Percentiles rank a stretch among this genome's conserved stretches.
phyloP scores from a whole-genome alignment of 2,797 vertebrate species.

The Pelobates cultripes region DNA sequence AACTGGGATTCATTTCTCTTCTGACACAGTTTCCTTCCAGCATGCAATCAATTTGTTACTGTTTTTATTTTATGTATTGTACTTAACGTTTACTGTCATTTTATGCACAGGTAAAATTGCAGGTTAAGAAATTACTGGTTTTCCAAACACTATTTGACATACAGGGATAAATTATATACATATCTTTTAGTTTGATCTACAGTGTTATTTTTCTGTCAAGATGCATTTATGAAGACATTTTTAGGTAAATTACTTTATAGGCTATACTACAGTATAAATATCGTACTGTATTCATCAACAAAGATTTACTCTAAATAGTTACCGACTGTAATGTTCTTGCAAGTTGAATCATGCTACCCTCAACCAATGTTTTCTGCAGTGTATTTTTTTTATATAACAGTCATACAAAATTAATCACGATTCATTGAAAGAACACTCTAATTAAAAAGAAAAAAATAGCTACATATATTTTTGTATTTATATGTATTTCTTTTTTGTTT shows the following conservation, averaged over 20 bases:
- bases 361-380: no score
- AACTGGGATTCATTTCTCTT: conserved; percentile 8
- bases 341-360: not conserved
- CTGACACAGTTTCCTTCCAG: conserved; percentile 15
- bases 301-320: conserved; percentile 1
- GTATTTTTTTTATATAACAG: no score
- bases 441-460: no score
- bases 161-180: conserved; percentile 47
- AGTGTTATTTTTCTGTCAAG: conserved; percentile 54
- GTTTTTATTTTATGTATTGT: conserved; percentile 42
- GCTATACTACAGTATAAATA: conserved; percentile 28
- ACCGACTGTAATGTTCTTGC: not conserved
- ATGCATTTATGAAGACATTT: conserved; percentile 37
- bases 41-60: conserved; percentile 32
- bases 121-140: conserved; percentile 49
- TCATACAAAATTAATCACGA: no score
- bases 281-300: conserved; percentile 5
- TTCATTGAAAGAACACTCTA: no score
- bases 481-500: no score
- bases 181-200: conserved; percentile 16
- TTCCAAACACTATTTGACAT: conserved; percentile 22
- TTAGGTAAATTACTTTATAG: conserved; percentile 33
- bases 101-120: conserved; percentile 50
- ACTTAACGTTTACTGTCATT: conserved; percentile 44
- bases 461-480: no score